phyloP scores from a whole-genome alignment of 2,888 invertebrate genomes.

The Leptothorax acervorum region DNA sequence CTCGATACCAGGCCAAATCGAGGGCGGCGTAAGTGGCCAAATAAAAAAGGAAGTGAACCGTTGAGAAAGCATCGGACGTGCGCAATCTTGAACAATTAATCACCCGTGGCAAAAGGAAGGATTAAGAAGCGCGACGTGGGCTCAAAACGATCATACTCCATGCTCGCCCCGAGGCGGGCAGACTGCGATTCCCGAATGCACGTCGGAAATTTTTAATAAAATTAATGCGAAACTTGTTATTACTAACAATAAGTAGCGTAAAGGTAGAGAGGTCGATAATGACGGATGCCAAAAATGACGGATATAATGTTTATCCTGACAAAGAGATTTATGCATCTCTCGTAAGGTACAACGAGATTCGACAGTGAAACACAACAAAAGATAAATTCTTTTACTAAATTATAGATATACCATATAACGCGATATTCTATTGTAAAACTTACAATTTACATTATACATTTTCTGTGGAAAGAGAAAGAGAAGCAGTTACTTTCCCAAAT shows the following conservation, averaged over 20 bases:
- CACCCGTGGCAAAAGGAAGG: slow-evolving; percentile 55
- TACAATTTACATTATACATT: background rate
- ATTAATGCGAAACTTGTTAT: slow-evolving; percentile 38
- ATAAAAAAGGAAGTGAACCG: slow-evolving; percentile 35
- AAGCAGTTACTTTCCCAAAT: background rate
- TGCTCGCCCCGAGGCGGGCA: slow-evolving; percentile 14
- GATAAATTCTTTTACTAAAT: background rate
- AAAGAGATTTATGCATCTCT: slow-evolving; percentile 2
- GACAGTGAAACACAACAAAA: background rate
- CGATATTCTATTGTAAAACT: background rate
- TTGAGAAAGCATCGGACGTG: slow-evolving; percentile 50
- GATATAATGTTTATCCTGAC: background rate
- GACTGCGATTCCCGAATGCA: slow-evolving; percentile 23
- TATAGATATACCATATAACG: no score
- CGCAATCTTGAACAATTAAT: slow-evolving; percentile 65
- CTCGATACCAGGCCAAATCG: slow-evolving; percentile 32
- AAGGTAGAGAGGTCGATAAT: background rate
- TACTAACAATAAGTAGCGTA: background rate
- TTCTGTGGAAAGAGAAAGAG: background rate
- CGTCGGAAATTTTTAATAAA: slow-evolving; percentile 43
- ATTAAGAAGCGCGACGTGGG: slow-evolving; percentile 24
- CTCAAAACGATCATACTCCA: slow-evolving; percentile 29
- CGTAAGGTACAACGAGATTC: background rate
- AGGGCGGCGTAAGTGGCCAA: slow-evolving; percentile 49
- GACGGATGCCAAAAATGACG: background rate